Evolutionary conservation across 2,888 invertebrate species (phyloP), one percentile per base, ranked within the genome.

Genomic region (Coremacera marginata): DNA sequence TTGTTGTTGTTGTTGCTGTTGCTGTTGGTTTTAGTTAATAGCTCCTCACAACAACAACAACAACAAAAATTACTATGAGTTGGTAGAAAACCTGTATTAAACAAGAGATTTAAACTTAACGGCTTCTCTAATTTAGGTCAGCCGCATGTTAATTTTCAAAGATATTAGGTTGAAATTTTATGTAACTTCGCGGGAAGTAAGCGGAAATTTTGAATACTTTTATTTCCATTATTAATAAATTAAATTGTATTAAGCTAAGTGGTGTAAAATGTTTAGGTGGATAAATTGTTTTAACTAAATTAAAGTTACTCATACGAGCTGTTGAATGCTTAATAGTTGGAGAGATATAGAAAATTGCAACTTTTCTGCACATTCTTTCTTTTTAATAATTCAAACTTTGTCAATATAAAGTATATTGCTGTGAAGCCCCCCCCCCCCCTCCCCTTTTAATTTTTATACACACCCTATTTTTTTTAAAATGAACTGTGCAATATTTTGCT

Each of bases 121-220:
- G 51, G 19, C 51, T 63, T 63, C 51, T 14, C 49, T 34, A 22
- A 51, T 73, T 73, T 73, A 51, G 73, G 73, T 73, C 73, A 73
- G 31, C 73, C 19, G 31, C 51, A 65, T 73, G 63, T 73, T 63
- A 63, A 62, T 73, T 49, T 73, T 25, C 5, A 34, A 31, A 49
- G 22, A 60, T 27, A 44, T 14, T 22, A 34, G 27, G 34, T 3
- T 49, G 31, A 51, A 52, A 16, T 52, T 31, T 14, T 51, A 55
- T 55, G 31, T 52, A 55, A 70, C 14, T 5, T 27, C 16, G 14
- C 8, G 25, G 16, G 25, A 25, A 49, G 22, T 11, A 14, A 70
- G 5, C 27, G 52, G 55, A 44, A 37, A 31, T 25, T 68, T 68
- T 65, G 5, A 65, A 65, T 37, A 62, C 44, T 7, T 44, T 44